Conservation (phyloP, 2,888 invertebrate species). For the Dione juno region DNA sequence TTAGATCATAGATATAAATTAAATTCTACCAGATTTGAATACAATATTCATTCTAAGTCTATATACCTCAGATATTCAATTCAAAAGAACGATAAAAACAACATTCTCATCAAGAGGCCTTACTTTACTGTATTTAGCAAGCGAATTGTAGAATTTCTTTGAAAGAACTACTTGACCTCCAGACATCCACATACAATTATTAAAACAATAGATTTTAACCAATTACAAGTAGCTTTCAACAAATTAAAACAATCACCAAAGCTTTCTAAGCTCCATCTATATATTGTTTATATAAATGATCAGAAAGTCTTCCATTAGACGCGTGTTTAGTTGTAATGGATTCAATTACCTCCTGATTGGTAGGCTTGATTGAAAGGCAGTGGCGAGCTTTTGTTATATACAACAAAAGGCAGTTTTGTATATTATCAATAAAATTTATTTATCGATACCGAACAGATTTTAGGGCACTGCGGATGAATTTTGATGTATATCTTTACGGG, state of each 20-base stretch:
- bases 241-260: neutral
- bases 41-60: too few species aligned
- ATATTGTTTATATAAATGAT: constrained; percentile 9
- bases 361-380: constrained; percentile 38
- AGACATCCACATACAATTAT: neutral
- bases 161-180: neutral
- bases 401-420: neutral
- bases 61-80: too few species aligned
- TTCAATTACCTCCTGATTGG: constrained; percentile 41
- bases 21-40: too few species aligned
- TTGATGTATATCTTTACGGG: neutral
- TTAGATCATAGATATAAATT: too few species aligned
- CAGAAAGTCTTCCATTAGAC: constrained; percentile 23
- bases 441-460: neutral
- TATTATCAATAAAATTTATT: neutral
- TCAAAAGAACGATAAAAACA: too few species aligned
- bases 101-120: neutral
- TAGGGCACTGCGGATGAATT: neutral
- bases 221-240: neutral
- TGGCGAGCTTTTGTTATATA: constrained; percentile 22
- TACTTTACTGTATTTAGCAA: neutral
- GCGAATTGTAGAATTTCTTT: neutral
- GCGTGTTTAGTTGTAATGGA: constrained; percentile 31
- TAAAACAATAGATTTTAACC: constrained; percentile 9
- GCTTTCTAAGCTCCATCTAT: neutral